A percentile compares a stretch with the other conserved stretches of the same genome.
Evolutionary conservation across 2,888 invertebrate genomes (phyloP).

Genomic region (Vesta saturnalis): DNA sequence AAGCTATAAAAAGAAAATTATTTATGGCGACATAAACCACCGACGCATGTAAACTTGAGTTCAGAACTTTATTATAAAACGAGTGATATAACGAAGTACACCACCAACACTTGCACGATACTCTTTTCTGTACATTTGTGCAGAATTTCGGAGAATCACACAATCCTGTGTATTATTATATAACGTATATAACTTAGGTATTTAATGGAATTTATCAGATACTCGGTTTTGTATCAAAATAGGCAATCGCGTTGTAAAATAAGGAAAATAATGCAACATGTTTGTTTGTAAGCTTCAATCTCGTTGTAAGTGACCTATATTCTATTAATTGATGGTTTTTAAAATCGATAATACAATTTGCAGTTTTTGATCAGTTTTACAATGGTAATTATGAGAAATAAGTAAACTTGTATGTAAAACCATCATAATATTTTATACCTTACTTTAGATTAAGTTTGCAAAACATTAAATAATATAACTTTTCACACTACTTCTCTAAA

Average conservation of each 20-base stretch:
- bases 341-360: too few species aligned
- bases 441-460: too few species aligned
- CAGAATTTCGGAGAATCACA: neutral
- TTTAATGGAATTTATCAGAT: neutral
- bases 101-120: conserved; percentile 12
- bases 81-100: conserved; percentile 19
- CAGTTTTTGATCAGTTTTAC: neutral
- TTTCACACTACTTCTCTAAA: too few species aligned
- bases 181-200: neutral
- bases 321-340: too few species aligned
- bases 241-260: neutral
- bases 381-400: neutral
- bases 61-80: conserved; percentile 27
- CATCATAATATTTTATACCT: too few species aligned
- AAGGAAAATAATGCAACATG: neutral
- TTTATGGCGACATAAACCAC: conserved; percentile 27
- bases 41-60: conserved; percentile 27
- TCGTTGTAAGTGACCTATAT: neutral
- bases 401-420: neutral
- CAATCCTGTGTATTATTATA: neutral
- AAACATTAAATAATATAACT: too few species aligned
- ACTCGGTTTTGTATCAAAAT: neutral
- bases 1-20: conserved; percentile 25
- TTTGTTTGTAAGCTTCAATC: neutral
- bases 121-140: conserved; percentile 2